A percentile compares a stretch with the other conserved stretches of the same genome.
Conservation (phyloP, 2,113 vertebrate species). For the Aphelocoma coerulescens region DNA sequence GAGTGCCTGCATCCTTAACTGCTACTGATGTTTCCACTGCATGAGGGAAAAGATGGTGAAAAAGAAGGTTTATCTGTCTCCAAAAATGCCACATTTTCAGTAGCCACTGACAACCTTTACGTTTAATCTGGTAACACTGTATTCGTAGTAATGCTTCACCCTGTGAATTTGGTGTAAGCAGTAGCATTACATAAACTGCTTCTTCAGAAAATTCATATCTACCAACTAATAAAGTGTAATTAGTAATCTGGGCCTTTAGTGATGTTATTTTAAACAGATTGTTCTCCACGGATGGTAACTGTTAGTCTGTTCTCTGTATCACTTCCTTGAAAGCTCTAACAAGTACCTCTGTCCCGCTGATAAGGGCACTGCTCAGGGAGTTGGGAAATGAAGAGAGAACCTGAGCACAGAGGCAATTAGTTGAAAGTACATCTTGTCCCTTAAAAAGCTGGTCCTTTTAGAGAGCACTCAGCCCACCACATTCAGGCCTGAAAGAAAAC, state of each 20-base stretch:
- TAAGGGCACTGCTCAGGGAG: not conserved
- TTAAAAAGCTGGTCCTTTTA: not conserved
- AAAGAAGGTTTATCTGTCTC: not conserved
- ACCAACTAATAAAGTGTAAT: not conserved
- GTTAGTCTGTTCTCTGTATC: not conserved
- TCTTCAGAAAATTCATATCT: not conserved
- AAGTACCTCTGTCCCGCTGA: not conserved
- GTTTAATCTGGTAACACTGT: not conserved
- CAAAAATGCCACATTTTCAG: not conserved
- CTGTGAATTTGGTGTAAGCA: not conserved
- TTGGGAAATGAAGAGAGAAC: not conserved
- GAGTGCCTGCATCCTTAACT: not conserved
- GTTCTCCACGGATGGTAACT: not conserved
- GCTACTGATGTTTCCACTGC: not conserved
- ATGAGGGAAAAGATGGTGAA: not conserved
- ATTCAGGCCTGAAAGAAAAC: not conserved
- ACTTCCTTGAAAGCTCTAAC: not conserved
- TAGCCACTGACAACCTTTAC: not conserved
- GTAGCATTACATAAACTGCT: not conserved
- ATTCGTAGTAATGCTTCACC: fast-evolving
- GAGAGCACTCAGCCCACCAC: not conserved
- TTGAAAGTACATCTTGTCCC: constrained; percentile 36
- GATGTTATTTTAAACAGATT: not conserved
- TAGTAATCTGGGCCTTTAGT: not conserved
- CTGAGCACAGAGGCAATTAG: constrained; percentile 32